Percentiles rank a stretch among this genome's conserved stretches.
phyloP scores from a whole-genome alignment of 2,113 vertebrate species.

The Syngnathus floridae region DNA sequence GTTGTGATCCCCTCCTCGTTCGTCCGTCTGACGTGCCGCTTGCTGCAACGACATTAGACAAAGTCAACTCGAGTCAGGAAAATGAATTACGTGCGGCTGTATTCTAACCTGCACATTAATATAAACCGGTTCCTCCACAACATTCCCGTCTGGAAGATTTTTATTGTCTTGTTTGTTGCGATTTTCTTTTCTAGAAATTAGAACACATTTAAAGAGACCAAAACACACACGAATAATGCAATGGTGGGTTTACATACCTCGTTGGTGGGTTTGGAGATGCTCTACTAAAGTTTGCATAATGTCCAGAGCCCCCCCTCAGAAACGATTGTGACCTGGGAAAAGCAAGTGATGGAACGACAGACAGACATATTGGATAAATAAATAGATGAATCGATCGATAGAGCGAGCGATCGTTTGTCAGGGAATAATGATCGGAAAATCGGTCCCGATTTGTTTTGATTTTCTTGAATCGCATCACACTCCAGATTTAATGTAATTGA shows the following conservation, averaged over 20 bases:
- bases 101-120: conserved; percentile 43
- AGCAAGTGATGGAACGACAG: neutral
- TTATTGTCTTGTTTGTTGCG: neutral
- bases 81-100: neutral
- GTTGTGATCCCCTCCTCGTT: conserved; percentile 1
- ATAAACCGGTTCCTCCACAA: conserved; percentile 48
- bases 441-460: too few relatives aligned
- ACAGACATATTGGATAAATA: neutral
- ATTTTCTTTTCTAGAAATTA: conserved; percentile 1
- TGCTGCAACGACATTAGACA: conserved; percentile 32
- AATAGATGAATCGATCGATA: neutral
- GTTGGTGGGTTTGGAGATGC: conserved; percentile 14
- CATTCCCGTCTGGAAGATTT: conserved; percentile 13
- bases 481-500: too few relatives aligned
- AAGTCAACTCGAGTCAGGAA: neutral
- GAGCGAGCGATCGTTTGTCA: too few relatives aligned
- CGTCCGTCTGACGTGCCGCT: neutral
- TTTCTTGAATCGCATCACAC: too few relatives aligned
- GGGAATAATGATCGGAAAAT: too few relatives aligned
- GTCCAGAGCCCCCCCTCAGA: conserved; percentile 34
- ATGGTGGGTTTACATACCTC: conserved; percentile 29
- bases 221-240: too few relatives aligned
- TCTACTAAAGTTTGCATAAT: conserved; percentile 51
- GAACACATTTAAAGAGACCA: neutral
- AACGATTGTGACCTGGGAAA: conserved; percentile 28